Percentiles rank a stretch among this genome's conserved stretches.
These are phyloP conservation scores for Acleris holmiana DNA, from an alignment of 2,888 invertebrate genomes.

Conservation along the genomic window DNA sequence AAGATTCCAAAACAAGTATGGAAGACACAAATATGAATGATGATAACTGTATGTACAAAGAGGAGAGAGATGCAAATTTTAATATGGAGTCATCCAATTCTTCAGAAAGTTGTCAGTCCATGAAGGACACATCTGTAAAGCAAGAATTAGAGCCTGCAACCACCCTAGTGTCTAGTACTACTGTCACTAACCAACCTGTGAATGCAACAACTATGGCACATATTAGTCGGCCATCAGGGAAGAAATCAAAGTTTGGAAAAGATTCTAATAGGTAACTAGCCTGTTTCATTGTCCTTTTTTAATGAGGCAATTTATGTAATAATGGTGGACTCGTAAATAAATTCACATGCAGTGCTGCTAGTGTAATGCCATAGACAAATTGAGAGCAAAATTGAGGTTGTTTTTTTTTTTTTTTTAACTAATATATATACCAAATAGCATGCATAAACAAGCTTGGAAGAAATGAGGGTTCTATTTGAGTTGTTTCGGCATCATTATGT, in stretches of 20 bases:
- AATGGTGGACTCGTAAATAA: no score
- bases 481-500: no score
- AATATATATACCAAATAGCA: no score
- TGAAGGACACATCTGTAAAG: slow-evolving; percentile 70
- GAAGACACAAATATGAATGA: slow-evolving; percentile 78
- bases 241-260: slow-evolving; percentile 72
- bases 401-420: no score
- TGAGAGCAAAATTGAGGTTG: no score
- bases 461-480: no score
- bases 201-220: slow-evolving; percentile 66
- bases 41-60: slow-evolving; percentile 77
- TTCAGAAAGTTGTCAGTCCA: slow-evolving; percentile 78
- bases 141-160: slow-evolving; percentile 64
- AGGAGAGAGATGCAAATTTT: slow-evolving; percentile 76
- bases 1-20: slow-evolving; percentile 78
- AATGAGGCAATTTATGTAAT: no score
- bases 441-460: no score
- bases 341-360: no score
- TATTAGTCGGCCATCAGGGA: slow-evolving; percentile 59
- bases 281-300: no score
- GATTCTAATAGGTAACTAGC: slow-evolving; percentile 69
- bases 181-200: slow-evolving; percentile 57
- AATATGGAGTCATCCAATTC: slow-evolving; percentile 81
- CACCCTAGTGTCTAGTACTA: slow-evolving; percentile 64
- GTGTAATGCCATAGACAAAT: no score